Evolutionary conservation across 2,797 vertebrate genomes (phyloP).

Genomic region (Tragopan temminckii): DNA sequence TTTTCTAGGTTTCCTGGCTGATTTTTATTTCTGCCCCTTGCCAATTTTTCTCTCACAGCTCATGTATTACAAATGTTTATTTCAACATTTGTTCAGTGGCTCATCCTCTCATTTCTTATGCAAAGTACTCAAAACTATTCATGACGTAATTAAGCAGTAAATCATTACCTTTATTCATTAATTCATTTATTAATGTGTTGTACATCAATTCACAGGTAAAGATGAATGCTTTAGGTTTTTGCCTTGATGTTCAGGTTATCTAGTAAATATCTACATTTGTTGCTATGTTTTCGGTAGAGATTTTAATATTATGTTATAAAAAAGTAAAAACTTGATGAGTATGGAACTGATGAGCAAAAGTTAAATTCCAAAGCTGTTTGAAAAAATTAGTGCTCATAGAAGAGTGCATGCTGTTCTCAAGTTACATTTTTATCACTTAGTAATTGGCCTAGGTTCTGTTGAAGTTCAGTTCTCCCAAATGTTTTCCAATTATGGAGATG

Average conservation of each 20-base stretch:
- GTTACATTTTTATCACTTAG: slow-evolving; percentile 9
- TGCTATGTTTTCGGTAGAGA: not conserved
- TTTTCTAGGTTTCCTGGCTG: not conserved
- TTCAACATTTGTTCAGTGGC: not conserved
- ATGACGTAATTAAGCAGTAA: not conserved
- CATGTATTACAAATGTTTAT: not conserved
- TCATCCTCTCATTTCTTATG: not conserved
- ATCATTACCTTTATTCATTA: not conserved
- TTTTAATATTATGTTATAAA: not conserved
- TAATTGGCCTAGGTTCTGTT: not conserved
- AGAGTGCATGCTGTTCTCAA: not conserved
- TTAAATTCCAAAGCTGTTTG: slow-evolving; percentile 5
- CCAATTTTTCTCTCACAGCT: not conserved
- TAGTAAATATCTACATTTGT: not conserved
- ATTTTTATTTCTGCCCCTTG: not conserved
- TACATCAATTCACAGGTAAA: not conserved
- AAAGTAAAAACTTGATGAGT: not conserved
- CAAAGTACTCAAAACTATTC: not conserved
- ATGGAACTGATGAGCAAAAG: not conserved
- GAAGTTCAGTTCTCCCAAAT: not conserved
- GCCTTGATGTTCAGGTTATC: not conserved
- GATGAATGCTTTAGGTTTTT: not conserved
- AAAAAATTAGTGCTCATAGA: slow-evolving; percentile 16
- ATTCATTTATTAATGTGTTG: not conserved
- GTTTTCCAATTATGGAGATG: not conserved